These are phyloP conservation scores for Drosophila algonquin DNA, from an alignment of 2,888 invertebrate genomes.

Conservation along the genomic window DNA sequence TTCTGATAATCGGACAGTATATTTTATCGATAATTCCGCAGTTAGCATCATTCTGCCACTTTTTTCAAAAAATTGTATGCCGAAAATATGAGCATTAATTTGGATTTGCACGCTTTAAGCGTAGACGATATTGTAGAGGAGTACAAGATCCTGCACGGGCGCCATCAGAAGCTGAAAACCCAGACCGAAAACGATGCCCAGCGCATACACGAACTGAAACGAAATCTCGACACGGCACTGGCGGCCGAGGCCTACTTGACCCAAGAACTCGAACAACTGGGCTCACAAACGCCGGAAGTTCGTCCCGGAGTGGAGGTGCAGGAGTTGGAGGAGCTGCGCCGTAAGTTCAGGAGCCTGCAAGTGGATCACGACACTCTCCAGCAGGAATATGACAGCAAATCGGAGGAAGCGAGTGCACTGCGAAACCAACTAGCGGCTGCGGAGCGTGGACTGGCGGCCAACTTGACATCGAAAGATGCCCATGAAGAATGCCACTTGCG, in stretches of 20 bases:
- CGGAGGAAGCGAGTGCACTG: constrained; percentile 57
- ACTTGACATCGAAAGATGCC: constrained; percentile 23
- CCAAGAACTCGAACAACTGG: constrained; percentile 80
- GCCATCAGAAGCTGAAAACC: constrained; percentile 69
- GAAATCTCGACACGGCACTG: constrained; percentile 79
- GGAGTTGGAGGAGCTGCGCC: constrained; percentile 69
- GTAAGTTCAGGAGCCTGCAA: constrained; percentile 63
- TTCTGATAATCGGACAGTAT: too few species aligned
- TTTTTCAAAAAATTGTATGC: background rate
- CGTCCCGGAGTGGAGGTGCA: constrained; percentile 40
- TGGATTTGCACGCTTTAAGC: constrained; percentile 66
- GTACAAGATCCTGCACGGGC: constrained; percentile 74
- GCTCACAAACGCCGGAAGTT: constrained; percentile 32
- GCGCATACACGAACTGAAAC: constrained; percentile 81
- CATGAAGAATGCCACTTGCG: constrained; percentile 56
- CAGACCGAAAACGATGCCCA: constrained; percentile 79
- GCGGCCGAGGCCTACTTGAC: constrained; percentile 80
- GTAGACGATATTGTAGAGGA: constrained; percentile 82
- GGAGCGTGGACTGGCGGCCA: constrained; percentile 20
- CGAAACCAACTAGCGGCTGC: constrained; percentile 55
- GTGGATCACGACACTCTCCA: constrained; percentile 67
- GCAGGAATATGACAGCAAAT: constrained; percentile 67
- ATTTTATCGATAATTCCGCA: too few species aligned
- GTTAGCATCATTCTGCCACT: constrained; percentile 5
- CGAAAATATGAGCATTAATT: constrained; percentile 56